These are phyloP conservation scores for Carassius gibelio DNA, from an alignment of 2,113 vertebrate species.

Conservation along the genomic window DNA sequence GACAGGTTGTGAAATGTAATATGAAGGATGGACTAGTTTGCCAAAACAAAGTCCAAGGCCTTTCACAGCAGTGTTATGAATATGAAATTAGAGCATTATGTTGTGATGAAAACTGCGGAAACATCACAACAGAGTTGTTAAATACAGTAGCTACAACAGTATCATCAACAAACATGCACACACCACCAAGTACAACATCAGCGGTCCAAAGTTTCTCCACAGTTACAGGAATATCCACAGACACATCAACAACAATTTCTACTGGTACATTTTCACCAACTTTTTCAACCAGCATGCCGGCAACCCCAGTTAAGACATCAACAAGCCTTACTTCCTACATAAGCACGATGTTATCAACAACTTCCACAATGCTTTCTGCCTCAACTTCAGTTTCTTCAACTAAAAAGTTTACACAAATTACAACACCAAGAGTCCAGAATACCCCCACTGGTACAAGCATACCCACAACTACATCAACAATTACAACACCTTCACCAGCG, in stretches of 20 bases:
- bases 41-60: constrained; percentile 51
- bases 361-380: background rate
- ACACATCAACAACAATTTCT: background rate
- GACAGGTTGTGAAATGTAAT: constrained; percentile 54
- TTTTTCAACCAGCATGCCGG: background rate
- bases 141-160: background rate
- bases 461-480: background rate
- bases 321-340: too few relatives aligned
- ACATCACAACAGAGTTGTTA: background rate
- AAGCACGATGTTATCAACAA: background rate
- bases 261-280: background rate
- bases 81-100: constrained; percentile 17
- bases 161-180: background rate
- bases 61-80: background rate
- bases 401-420: background rate
- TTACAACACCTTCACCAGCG: background rate
- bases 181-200: background rate
- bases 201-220: background rate
- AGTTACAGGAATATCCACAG: too few relatives aligned
- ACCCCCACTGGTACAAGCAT: background rate
- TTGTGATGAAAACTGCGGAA: constrained; percentile 17
- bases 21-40: constrained; percentile 58
- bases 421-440: background rate
- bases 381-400: background rate
- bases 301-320: too few relatives aligned